Evolutionary conservation across 1,140 invertebrate genomes (phyloP).

Genomic region (Oedothorax gibbosus): DNA sequence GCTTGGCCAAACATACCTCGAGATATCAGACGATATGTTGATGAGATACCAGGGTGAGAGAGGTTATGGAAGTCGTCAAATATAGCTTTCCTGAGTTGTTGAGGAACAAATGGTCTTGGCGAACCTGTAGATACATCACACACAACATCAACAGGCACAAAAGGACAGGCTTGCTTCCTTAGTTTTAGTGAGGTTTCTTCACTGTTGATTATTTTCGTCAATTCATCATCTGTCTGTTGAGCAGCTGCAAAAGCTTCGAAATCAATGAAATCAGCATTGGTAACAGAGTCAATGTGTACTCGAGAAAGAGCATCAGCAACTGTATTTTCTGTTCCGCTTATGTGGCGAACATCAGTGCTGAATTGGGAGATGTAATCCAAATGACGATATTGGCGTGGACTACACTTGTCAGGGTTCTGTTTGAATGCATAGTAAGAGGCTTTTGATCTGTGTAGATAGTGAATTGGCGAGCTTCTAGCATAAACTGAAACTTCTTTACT

Average conservation of each 20-base stretch:
- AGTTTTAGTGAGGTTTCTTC: too few species aligned
- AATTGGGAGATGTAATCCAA: conserved; percentile 68
- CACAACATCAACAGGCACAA: background rate
- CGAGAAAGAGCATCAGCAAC: conserved; percentile 40
- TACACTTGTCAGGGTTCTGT: conserved; percentile 52
- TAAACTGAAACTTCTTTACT: conserved; percentile 64
- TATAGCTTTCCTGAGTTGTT: background rate
- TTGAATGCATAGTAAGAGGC: conserved; percentile 63
- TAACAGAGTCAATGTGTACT: background rate
- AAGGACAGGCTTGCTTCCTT: too few species aligned
- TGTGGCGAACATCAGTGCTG: conserved; percentile 66
- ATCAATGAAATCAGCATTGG: background rate
- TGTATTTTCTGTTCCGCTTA: conserved; percentile 67
- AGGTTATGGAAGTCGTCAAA: background rate
- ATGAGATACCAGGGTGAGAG: background rate
- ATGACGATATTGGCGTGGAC: conserved; percentile 63
- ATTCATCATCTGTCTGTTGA: conserved; percentile 17
- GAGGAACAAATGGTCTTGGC: background rate
- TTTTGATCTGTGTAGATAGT: conserved; percentile 65
- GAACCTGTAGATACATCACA: background rate
- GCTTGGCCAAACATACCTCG: background rate
- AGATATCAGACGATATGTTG: background rate
- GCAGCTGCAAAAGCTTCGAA: conserved; percentile 18
- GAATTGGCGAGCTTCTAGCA: conserved; percentile 65
- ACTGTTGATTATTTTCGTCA: background rate